Conservation (phyloP, 92 coral and sea anemone species). For the Zoanthus sansibaricus region DNA sequence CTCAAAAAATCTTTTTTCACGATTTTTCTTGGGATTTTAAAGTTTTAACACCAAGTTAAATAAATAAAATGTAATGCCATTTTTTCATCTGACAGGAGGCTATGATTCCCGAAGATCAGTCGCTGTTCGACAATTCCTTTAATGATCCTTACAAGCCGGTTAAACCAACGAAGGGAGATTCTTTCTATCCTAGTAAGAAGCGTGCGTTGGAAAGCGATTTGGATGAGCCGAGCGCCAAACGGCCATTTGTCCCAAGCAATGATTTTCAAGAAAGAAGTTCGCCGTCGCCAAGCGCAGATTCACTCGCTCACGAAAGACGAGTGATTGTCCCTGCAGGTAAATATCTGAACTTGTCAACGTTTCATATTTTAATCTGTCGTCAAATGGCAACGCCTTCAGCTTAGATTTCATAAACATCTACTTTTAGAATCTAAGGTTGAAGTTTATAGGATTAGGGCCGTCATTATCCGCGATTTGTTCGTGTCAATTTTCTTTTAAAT, state of each 20-base stretch:
- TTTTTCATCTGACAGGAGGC: slow-evolving; percentile 50
- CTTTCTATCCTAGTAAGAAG: slow-evolving; percentile 81
- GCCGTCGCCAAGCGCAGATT: slow-evolving; percentile 86
- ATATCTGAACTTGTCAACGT: slow-evolving; percentile 42
- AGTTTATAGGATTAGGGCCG: slow-evolving; percentile 1
- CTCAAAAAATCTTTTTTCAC: no score
- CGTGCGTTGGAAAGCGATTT: slow-evolving; percentile 88
- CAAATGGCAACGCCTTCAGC: slow-evolving; percentile 57
- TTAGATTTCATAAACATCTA: slow-evolving; percentile 28
- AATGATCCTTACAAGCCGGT: slow-evolving; percentile 94
- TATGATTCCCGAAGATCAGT: slow-evolving; percentile 89
- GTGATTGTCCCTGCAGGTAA: slow-evolving; percentile 99
- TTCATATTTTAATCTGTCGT: slow-evolving; percentile 54
- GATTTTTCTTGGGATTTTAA: background rate
- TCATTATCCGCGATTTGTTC: slow-evolving; percentile 4
- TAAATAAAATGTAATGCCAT: background rate
- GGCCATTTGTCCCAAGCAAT: slow-evolving; percentile 91
- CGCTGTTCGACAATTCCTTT: slow-evolving; percentile 90
- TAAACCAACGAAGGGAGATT: slow-evolving; percentile 75
- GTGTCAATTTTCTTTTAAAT: slow-evolving; percentile 18
- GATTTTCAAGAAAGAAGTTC: slow-evolving; percentile 93
- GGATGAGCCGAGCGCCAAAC: slow-evolving; percentile 91
- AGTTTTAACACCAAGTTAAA: no score
- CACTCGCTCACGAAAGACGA: slow-evolving; percentile 92
- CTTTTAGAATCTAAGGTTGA: slow-evolving; percentile 38